A percentile compares a stretch with the other conserved stretches of the same genome.
phyloP scores from a whole-genome alignment of 2,888 invertebrate species.

The Eudasyphora cyanicolor region DNA sequence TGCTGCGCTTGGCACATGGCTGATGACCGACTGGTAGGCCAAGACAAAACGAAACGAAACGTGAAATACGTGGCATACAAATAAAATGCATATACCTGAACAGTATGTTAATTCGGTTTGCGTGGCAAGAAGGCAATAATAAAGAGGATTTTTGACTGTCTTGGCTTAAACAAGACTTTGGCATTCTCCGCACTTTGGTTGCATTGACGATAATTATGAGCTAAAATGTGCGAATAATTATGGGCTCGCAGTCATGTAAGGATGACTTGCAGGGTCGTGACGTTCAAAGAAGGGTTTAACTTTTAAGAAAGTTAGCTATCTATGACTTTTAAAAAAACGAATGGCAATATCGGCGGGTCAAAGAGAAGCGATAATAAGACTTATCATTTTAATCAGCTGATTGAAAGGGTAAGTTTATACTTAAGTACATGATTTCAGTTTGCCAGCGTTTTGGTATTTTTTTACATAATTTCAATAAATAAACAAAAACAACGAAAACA shows the following conservation, averaged over 20 bases:
- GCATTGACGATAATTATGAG: background rate
- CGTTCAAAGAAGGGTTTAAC: no score
- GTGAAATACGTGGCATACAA: background rate
- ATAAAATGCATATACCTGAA: background rate
- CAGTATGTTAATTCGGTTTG: slow-evolving; percentile 13
- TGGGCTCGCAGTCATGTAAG: background rate
- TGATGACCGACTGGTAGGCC: background rate
- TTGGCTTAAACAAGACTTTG: background rate
- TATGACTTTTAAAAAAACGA: no score
- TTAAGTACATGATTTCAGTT: no score
- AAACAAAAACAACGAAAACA: no score
- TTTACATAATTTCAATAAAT: no score
- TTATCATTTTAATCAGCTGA: no score
- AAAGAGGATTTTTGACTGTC: background rate
- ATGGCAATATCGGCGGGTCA: no score
- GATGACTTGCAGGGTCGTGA: no score
- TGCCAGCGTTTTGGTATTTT: no score
- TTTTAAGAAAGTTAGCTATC: no score
- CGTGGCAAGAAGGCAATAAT: slow-evolving; percentile 5
- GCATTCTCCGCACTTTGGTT: background rate
- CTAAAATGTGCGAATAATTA: background rate
- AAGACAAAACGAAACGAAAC: background rate
- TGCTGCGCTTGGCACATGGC: background rate
- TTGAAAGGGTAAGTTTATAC: no score
- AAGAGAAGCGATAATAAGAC: no score